Evolutionary conservation across 2,888 invertebrate species (phyloP).

Genomic region (Tachina lurida): DNA sequence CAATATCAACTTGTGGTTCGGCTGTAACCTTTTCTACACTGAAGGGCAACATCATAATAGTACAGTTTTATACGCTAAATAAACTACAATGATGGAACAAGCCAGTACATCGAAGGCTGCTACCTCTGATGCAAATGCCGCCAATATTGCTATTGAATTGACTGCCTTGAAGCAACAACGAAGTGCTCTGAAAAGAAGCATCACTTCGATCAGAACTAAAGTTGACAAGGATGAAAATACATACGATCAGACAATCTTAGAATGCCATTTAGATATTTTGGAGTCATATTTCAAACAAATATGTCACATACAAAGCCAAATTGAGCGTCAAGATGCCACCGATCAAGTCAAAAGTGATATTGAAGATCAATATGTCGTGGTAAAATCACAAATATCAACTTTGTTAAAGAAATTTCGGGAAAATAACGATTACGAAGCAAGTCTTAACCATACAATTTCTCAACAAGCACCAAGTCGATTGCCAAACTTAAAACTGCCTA

Average conservation of each 20-base stretch:
- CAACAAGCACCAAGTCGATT: slow-evolving; percentile 11
- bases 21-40: no score
- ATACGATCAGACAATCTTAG: slow-evolving; percentile 39
- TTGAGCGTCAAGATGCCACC: slow-evolving; percentile 12
- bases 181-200: slow-evolving; percentile 38
- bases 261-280: slow-evolving; percentile 55
- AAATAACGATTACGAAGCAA: not conserved
- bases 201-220: slow-evolving; percentile 46
- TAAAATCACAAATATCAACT: not conserved
- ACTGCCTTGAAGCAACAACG: slow-evolving; percentile 51
- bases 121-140: not conserved
- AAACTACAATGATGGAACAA: slow-evolving; percentile 1
- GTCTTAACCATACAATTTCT: not conserved
- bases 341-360: not conserved
- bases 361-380: not conserved
- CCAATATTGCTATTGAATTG: slow-evolving; percentile 1
- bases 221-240: slow-evolving; percentile 35
- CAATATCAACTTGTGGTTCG: not conserved
- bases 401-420: not conserved
- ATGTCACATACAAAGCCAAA: slow-evolving; percentile 49
- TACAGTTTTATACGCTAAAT: not conserved
- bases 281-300: slow-evolving; percentile 54
- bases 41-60: not conserved
- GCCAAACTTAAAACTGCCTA: slow-evolving; percentile 3
- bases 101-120: not conserved